Evolutionary conservation across 2,888 invertebrate species (phyloP).

Genomic region (Steinernema hermaphroditum): DNA sequence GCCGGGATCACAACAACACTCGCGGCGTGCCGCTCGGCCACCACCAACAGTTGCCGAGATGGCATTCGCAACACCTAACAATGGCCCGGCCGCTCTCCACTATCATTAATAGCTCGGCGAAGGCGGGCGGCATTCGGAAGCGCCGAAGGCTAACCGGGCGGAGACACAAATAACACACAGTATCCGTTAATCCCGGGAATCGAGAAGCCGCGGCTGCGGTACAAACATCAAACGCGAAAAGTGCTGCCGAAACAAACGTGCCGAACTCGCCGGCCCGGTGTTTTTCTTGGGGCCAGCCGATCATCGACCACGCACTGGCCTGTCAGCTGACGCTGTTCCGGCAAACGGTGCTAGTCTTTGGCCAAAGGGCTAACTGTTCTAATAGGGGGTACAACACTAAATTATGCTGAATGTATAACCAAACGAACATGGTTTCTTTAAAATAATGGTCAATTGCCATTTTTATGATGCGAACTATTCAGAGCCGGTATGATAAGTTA

Average conservation of each 20-base stretch:
- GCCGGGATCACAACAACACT: too few species aligned
- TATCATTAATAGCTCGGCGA: slow-evolving; percentile 15
- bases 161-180: slow-evolving; percentile 23
- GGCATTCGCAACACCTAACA: slow-evolving; percentile 25
- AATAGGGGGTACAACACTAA: too few species aligned
- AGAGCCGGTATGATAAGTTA: too few species aligned
- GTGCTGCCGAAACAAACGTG: background rate
- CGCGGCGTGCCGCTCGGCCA: too few species aligned
- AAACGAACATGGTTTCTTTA: too few species aligned
- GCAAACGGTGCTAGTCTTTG: too few species aligned
- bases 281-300: background rate
- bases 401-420: too few species aligned
- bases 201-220: background rate
- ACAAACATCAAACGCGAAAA: slow-evolving; percentile 22
- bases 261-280: background rate
- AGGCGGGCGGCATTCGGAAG: slow-evolving; percentile 8
- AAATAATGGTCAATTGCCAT: too few species aligned
- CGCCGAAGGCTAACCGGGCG: background rate
- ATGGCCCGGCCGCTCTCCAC: background rate
- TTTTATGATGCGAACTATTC: too few species aligned
- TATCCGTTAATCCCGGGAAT: slow-evolving; percentile 19
- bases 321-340: too few species aligned
- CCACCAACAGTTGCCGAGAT: slow-evolving; percentile 3
- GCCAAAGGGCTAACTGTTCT: too few species aligned
- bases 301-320: slow-evolving; percentile 8